Evolutionary conservation across 2,888 invertebrate species (phyloP).

Genomic region (Eilema griseolum): DNA sequence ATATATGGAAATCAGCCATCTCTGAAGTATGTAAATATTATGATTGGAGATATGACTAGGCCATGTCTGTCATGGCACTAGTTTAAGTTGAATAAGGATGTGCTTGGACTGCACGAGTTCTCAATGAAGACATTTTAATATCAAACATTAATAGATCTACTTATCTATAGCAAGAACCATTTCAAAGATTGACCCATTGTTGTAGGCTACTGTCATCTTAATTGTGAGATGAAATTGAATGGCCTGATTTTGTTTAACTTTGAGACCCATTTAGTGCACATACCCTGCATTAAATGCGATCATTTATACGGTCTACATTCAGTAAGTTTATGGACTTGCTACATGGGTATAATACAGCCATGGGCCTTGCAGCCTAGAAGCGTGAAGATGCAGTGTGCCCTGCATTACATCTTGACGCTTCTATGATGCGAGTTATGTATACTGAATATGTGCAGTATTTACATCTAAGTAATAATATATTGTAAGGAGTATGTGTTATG

Average conservation of each 20-base stretch:
- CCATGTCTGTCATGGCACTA: neutral
- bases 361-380: neutral
- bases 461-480: conserved; percentile 5
- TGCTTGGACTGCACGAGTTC: neutral
- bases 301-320: neutral
- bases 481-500: conserved; percentile 2
- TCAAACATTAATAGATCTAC: neutral
- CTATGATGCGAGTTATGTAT: neutral
- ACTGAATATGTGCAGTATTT: neutral
- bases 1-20: neutral
- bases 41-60: conserved; percentile 1
- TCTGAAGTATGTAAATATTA: neutral
- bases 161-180: neutral
- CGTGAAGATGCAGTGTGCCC: neutral
- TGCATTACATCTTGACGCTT: neutral
- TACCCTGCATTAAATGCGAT: neutral
- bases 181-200: neutral
- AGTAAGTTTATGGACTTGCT: neutral
- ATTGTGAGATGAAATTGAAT: neutral
- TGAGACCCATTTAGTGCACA: neutral
- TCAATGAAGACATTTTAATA: neutral
- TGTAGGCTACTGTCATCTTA: neutral
- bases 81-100: neutral
- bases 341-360: neutral
- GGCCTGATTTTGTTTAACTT: neutral